Evolutionary conservation across 2,888 invertebrate species (phyloP), one percentile per base, ranked within the genome.

Genomic region (Thera britannica): DNA sequence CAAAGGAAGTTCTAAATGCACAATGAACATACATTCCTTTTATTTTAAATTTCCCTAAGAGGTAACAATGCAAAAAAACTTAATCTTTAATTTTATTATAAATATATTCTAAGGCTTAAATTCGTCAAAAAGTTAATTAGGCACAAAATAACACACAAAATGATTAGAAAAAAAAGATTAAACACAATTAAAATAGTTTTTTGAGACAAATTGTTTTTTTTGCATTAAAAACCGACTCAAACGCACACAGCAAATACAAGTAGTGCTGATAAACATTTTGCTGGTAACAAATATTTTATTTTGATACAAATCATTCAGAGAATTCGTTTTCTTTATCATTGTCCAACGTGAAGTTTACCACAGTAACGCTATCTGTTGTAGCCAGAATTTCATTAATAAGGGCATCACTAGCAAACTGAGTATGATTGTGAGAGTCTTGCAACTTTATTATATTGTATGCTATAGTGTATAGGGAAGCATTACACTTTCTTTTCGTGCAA

Each of bases 401-500:
- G 35, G 3, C 0, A 11, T 23, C 1, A n/a, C 7, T 46, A 35
- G 35, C 23, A 3, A 4, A 41, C 2, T 48, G 55, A 1, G 48
- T 34, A 62, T 62, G 62, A 5, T 38, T 57, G 23, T 63, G 63
- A 7, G 7, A 34, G 5, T 49, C 38, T 34, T 51, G 57, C 57
- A 63, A 34, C 12, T 63, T 57, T 6, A 57, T 8, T 34, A 63
- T 34, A 2, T 57, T 7, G 34, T 49, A 41, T 1, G 34, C 63
- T 7, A 51, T 3, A 3, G 63, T 63, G 51, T 63, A 49, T 4
- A 63, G 11, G 34, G 8, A 41, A 11, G 63, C 63, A 1, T 49
- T 49, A 49, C 63, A 63, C 41, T 9, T 49, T n/a, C 51, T 51
- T n/a, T 63, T 63, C 8, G 49, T 63, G 41, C 63, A 63, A 35